Evolutionary conservation across 2,113 vertebrate species (phyloP), one percentile per base, ranked within the genome.

Genomic region (Ptychochromis oligacanthus): DNA sequence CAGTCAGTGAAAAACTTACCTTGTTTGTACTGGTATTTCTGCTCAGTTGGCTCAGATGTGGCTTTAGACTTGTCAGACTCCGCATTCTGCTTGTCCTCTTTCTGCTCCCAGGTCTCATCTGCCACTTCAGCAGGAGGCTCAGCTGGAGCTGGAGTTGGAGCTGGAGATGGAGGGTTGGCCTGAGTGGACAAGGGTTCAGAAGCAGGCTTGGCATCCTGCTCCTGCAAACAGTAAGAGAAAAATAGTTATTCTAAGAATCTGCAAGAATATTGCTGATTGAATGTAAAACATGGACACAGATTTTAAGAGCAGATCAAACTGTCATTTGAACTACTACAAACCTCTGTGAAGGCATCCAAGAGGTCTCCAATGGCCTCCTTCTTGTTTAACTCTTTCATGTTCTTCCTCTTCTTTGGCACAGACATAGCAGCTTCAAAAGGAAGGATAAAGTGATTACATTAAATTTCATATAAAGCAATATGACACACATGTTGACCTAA

Each of bases 281-380:
- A 3, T 11, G 40, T 67, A 46, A 54, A 31, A n/a, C 26, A 72
- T 72, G 26, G 67, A 54, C 65, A 31, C 4, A 57, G 4, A 54
- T 46, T 72, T 54, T 52, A 31, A 31, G 46, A 52, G 26, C 6
- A 11, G 9, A 54, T 54, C n/a, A 18, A 46, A 54, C 24, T 34
- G 46, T 72, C 24, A 28, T 17, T 31, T 55, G 34, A 49, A 38
- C 3, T 4, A 15, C 84, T 38, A 89, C 95, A 86, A 88, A 99
- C 98, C 97, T 99, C 98, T 94, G 97, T 99, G 90, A 98, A 99
- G 87, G 98, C 98, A 95, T 99, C 98, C 87, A 99, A 92, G 85
- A 99, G 95, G 91, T 98, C 96, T 64, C 98, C 98, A 59, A 97
- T 96, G 72, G 95, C 94, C 87, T 97, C 97, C 90, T 97, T 99